Base-by-base conservation (phyloP, 2,797 vertebrate species). In the Scolopax bukidnonensis region DNA sequence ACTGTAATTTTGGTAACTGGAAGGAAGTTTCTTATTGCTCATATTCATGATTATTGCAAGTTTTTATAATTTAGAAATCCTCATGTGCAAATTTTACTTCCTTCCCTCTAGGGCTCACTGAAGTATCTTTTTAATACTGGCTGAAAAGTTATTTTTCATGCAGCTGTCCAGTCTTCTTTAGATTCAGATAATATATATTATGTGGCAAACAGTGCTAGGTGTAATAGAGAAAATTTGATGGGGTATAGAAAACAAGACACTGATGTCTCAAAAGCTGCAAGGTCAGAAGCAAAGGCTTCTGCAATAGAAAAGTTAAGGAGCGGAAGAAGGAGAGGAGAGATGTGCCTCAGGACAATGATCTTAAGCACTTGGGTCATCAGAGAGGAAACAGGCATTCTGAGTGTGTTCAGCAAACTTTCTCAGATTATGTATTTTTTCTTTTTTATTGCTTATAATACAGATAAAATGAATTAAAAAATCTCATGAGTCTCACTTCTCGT, bases 1-100 rank as follows among this genome's bases (percentile, higher is more conserved):
- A 63, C 25, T 3, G 51, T 82, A 84, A 76, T 95, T 91, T 81
- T 87, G 74, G 18, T 60, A 79, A 82, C 54, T 76, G 67, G 59
- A 90, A 93, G 81, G 90, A 96, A 96, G 56, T 84, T 73, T 25
- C 30, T 68, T 63, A 77, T 88, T 93, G 40, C 83, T 91, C 70
- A 91, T 59, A 48, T 23, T 84, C 36, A 27, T 9, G 32, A 63
- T 81, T 90, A 47, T 60, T 84, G 79, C 73, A 93, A 95, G 11
- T 11, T 82, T 67, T 75, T 61, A 38, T 41, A 36, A 36, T 87
- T 81, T 95, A 82, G 94, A 89, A 96, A 95, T 59, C 74, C 18
- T 60, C 27, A 38, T 73, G 54, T 91, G 74, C 50, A 96, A 90
- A 84, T 82, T 23, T 73, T 56, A 87, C 83, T 96, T 95, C 94